Base-by-base conservation (phyloP, 92 coral and sea anemone species). In the Anthopleura xanthogrammica region DNA sequence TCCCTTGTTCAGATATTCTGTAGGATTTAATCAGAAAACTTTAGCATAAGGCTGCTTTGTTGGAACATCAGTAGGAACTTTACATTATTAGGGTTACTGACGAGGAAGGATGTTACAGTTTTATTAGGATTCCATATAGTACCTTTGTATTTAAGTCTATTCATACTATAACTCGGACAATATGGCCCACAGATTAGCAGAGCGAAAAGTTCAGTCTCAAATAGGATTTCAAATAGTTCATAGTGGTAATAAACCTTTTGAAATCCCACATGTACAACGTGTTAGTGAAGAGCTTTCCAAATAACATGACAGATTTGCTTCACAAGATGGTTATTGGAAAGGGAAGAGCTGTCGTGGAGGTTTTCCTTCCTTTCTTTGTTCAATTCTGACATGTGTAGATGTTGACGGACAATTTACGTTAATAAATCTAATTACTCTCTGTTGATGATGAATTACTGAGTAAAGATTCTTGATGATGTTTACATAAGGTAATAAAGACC, bases 361-460 rank as follows among this genome's bases (percentile, higher is more conserved):
- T 12, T 66, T 29, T 5, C 24, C 36, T 75, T 81, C 39, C 43
- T 48, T 46, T 23, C 84, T 81, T 81, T 81, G 84, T 81, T n/a
- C 17, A 19, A 40, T 29, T 50, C 11, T 81, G 77, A 58, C 84
- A 60, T 81, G 46, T 50, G 55, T 24, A 52, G 83, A 57, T 66
- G 17, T n/a, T 81, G 84, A 81, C 84, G 60, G 84, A 81, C 84
- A 81, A 62, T 54, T 70, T 12, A 23, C 22, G 77, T 58, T 70
- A 81, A 81, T 81, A 81, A 70, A 81, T 81, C 41, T 81, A 81
- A 81, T 81, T 81, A 81, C 84, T 50, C 20, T 68, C 52, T 70
- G 84, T 81, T 29, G 77, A 70, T 20, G 19, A 7, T 41, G 77
- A 70, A 41, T 43, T 9, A 70, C 56, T 60, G 40, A 62, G 83